Evolutionary conservation across 2,113 vertebrate species (phyloP).

Genomic region (Oryzias celebensis): DNA sequence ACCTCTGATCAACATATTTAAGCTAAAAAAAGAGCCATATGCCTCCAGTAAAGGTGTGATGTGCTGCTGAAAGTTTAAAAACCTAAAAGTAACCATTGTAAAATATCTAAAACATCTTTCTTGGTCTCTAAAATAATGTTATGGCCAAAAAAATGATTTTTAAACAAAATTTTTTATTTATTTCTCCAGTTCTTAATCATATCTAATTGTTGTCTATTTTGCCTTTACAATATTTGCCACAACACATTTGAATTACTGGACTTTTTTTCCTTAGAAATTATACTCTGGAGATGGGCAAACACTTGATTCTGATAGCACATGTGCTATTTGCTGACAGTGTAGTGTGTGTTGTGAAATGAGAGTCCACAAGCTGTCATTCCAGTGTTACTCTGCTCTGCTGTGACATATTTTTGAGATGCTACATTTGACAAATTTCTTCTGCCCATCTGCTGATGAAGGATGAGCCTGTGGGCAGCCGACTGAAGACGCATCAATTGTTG

Average conservation of each 20-base stretch:
- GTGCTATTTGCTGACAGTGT: constrained; percentile 26
- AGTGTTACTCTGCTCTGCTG: constrained; percentile 27
- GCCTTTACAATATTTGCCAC: no score
- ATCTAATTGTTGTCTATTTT: no score
- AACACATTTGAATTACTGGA: background rate
- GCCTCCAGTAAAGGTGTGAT: background rate
- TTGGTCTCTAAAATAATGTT: background rate
- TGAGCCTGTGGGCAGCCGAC: constrained; percentile 44
- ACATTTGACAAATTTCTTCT: constrained; percentile 63
- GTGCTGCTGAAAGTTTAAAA: constrained; percentile 9
- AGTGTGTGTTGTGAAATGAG: constrained; percentile 30
- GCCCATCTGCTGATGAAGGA: constrained; percentile 65
- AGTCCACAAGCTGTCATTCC: constrained; percentile 38
- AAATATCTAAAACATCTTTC: background rate
- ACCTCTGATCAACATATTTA: no score
- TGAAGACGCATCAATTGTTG: constrained; percentile 47
- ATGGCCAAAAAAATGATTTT: background rate
- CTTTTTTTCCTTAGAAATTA: constrained; percentile 9
- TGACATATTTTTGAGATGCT: constrained; percentile 47
- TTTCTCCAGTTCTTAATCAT: no score
- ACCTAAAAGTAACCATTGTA: background rate
- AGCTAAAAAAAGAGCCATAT: constrained; percentile 4
- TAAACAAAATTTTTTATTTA: no score
- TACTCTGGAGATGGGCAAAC: constrained; percentile 10
- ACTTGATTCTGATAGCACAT: constrained; percentile 29